Evolutionary conservation across 1,140 invertebrate genomes (phyloP).

Genomic region (Procambarus virginalis): DNA sequence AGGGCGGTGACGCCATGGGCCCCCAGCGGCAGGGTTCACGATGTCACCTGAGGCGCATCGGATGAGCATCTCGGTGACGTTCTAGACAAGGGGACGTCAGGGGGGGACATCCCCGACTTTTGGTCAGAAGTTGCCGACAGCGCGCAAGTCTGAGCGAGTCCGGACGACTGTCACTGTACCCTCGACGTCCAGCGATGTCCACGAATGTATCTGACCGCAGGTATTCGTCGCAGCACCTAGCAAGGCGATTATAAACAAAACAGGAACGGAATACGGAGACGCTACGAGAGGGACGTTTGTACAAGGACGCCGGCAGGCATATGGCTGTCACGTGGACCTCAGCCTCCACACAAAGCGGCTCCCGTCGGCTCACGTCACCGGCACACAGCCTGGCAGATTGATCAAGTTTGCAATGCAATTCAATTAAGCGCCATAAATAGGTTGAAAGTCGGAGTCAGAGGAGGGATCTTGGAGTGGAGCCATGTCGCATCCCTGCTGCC

Average conservation of each 20-base stretch:
- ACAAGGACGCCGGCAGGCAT: conserved; percentile 6
- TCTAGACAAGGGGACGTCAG: conserved; percentile 49
- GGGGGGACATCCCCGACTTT: conserved; percentile 38
- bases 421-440: conserved; percentile 28
- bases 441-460: background rate
- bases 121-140: conserved; percentile 20
- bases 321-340: conserved; percentile 32
- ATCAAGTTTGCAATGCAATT: conserved; percentile 53
- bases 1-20: conserved; percentile 37
- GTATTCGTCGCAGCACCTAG: background rate
- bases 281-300: conserved; percentile 7
- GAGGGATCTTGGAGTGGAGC: no score
- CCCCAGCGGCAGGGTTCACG: conserved; percentile 27
- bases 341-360: conserved; percentile 24
- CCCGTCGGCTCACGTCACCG: conserved; percentile 30
- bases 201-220: background rate
- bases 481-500: conserved; percentile 18
- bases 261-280: background rate
- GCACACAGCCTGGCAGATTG: conserved; percentile 26
- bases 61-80: conserved; percentile 50
- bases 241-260: background rate
- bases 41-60: conserved; percentile 57
- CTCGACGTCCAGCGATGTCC: no score
- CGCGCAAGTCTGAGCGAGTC: background rate
- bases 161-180: no score